Conservation (phyloP, 2,888 invertebrate species). For the Athalia cordata region DNA sequence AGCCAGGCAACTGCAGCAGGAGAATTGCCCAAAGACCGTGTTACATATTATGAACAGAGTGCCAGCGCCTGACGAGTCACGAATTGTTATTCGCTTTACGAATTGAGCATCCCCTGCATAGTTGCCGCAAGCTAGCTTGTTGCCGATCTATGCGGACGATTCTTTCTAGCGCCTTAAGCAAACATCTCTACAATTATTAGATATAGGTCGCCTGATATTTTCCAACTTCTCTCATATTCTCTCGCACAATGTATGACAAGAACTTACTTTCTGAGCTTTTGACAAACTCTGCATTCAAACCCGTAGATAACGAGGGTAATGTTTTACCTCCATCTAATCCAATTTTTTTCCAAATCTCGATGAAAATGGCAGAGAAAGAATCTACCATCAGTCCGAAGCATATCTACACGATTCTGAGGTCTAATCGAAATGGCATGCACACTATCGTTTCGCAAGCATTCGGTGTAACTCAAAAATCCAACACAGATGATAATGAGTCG, state of each 20-base stretch:
- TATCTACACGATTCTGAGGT: conserved; percentile 35
- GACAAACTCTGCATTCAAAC: background rate
- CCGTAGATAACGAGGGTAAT: background rate
- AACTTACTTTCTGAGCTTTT: background rate
- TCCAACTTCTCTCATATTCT: background rate
- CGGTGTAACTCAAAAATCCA: background rate
- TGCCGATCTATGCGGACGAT: too few species aligned
- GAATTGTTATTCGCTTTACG: too few species aligned
- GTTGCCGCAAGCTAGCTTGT: too few species aligned
- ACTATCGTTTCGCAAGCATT: background rate
- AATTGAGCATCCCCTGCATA: too few species aligned
- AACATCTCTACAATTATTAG: too few species aligned
- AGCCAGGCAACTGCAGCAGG: too few species aligned
- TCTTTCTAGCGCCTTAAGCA: too few species aligned
- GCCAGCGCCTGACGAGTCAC: background rate
- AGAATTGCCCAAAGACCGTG: too few species aligned
- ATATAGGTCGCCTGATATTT: background rate
- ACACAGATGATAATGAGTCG: background rate
- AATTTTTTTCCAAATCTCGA: background rate
- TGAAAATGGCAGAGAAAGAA: conserved; percentile 20
- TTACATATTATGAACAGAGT: too few species aligned
- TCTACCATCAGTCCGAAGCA: conserved; percentile 30
- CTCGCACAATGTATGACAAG: conserved; percentile 30
- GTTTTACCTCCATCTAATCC: background rate
- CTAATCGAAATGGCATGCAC: conserved; percentile 12